Evolutionary conservation across 2,113 vertebrate genomes (phyloP).

Genomic region (Ranitomeya imitator): DNA sequence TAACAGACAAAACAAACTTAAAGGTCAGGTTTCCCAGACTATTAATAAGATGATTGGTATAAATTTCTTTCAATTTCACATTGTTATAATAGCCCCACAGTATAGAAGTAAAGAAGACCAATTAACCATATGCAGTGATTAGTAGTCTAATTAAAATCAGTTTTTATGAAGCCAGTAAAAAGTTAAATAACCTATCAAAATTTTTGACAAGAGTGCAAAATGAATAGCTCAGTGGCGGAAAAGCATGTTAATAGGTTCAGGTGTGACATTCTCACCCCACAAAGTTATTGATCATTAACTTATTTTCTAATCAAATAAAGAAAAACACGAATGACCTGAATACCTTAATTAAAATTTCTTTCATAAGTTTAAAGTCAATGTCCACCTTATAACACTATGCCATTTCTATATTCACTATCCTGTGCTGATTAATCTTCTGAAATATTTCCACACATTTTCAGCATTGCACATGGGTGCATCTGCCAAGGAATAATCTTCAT

Average conservation of each 20-base stretch:
- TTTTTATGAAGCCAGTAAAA: neutral
- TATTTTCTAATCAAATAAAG: neutral
- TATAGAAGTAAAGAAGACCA: neutral
- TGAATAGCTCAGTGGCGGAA: neutral
- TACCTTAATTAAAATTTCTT: neutral
- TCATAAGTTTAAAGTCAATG: neutral
- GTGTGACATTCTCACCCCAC: neutral
- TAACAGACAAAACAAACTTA: constrained; percentile 8
- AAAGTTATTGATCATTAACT: constrained; percentile 18
- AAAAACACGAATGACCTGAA: neutral
- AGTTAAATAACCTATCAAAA: constrained; percentile 14
- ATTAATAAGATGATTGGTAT: constrained; percentile 7
- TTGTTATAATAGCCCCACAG: constrained; percentile 13
- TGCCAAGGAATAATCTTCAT: no score
- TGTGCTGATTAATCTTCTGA: neutral
- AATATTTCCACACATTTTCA: no score
- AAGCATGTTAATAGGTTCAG: neutral
- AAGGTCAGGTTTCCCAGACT: constrained; percentile 1
- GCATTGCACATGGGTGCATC: no score
- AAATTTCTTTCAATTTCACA: neutral
- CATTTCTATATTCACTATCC: neutral
- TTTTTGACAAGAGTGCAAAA: neutral
- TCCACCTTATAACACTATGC: neutral
- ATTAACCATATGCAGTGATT: constrained; percentile 3
- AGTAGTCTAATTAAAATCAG: constrained; percentile 1